phyloP scores from a whole-genome alignment of 2,797 vertebrate genomes.

The Cirrhinus mrigala region DNA sequence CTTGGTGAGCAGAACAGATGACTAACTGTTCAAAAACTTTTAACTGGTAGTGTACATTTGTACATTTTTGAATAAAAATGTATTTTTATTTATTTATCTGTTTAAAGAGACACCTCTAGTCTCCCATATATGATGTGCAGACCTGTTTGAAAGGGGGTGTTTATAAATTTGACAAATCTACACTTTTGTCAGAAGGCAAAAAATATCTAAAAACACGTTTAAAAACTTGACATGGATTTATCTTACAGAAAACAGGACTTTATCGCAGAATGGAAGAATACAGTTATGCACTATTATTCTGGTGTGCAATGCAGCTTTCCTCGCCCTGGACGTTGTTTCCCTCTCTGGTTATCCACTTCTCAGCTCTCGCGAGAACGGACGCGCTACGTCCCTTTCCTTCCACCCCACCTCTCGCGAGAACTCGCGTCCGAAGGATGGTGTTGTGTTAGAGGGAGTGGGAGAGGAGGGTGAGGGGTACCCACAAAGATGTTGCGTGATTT shows the following conservation, averaged over 20 bases:
- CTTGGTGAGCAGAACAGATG: too few relatives aligned
- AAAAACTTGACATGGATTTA: background rate
- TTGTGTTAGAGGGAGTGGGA: slow-evolving; percentile 73
- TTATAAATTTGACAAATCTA: background rate
- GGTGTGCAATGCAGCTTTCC: slow-evolving; percentile 54
- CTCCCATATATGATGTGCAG: background rate
- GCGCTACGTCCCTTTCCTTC: background rate
- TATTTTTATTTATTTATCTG: too few relatives aligned
- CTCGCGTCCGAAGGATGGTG: slow-evolving; percentile 71
- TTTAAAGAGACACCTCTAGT: background rate
- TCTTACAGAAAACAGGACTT: background rate
- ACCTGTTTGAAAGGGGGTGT: background rate
- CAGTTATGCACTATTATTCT: slow-evolving; percentile 23
- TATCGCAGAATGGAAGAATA: background rate
- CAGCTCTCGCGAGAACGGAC: slow-evolving; percentile 57
- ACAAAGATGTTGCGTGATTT: slow-evolving; percentile 84
- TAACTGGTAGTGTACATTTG: too few relatives aligned
- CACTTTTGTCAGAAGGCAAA: background rate
- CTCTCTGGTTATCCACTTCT: slow-evolving; percentile 43
- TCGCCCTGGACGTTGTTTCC: slow-evolving; percentile 56
- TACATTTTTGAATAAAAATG: too few relatives aligned
- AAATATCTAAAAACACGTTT: background rate
- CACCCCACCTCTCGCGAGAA: slow-evolving; percentile 51
- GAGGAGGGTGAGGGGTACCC: slow-evolving; percentile 76
- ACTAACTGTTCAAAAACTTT: too few relatives aligned